These are phyloP conservation scores for Ligdia adustata DNA, from an alignment of 2,888 invertebrate species.

Conservation along the genomic window DNA sequence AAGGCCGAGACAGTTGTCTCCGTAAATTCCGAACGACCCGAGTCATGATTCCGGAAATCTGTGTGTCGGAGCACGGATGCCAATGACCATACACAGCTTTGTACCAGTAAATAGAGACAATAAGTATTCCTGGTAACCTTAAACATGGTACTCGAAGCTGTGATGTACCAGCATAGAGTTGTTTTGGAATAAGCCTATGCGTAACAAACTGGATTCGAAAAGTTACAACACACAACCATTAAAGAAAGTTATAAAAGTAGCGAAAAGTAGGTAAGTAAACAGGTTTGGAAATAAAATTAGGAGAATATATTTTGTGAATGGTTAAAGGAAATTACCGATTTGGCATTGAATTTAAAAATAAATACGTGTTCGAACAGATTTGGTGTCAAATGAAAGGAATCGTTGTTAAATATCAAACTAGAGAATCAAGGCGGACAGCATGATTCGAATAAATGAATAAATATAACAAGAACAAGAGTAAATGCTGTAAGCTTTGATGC, in stretches of 20 bases:
- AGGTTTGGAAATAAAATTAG: slow-evolving; percentile 27
- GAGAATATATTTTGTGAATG: slow-evolving; percentile 19
- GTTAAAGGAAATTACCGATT: slow-evolving; percentile 27
- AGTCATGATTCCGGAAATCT: slow-evolving; percentile 47
- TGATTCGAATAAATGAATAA: slow-evolving; percentile 44
- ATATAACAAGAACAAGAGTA: slow-evolving; percentile 46
- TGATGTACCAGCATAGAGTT: too few species aligned
- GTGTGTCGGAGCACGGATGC: slow-evolving; percentile 15
- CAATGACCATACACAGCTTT: slow-evolving; percentile 16
- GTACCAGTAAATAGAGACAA: slow-evolving; percentile 1
- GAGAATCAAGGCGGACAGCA: slow-evolving; percentile 48
- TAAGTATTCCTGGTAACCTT: too few species aligned
- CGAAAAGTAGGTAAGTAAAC: slow-evolving; percentile 15
- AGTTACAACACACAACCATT: slow-evolving; percentile 22
- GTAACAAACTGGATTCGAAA: slow-evolving; percentile 28
- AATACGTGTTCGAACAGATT: slow-evolving; percentile 26
- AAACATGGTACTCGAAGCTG: too few species aligned
- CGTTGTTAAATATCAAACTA: slow-evolving; percentile 36
- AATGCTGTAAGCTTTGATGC: slow-evolving; percentile 55
- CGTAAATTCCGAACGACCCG: slow-evolving; percentile 43
- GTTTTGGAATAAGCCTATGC: not conserved
- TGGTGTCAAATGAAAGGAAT: slow-evolving; percentile 44
- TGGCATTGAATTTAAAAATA: slow-evolving; percentile 35
- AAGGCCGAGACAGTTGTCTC: slow-evolving; percentile 37
- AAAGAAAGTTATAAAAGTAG: slow-evolving; percentile 29